A percentile compares a stretch with the other conserved stretches of the same genome.
These are phyloP conservation scores for Anhinga rufa DNA, from an alignment of 2,113 vertebrate genomes.

Conservation along the genomic window DNA sequence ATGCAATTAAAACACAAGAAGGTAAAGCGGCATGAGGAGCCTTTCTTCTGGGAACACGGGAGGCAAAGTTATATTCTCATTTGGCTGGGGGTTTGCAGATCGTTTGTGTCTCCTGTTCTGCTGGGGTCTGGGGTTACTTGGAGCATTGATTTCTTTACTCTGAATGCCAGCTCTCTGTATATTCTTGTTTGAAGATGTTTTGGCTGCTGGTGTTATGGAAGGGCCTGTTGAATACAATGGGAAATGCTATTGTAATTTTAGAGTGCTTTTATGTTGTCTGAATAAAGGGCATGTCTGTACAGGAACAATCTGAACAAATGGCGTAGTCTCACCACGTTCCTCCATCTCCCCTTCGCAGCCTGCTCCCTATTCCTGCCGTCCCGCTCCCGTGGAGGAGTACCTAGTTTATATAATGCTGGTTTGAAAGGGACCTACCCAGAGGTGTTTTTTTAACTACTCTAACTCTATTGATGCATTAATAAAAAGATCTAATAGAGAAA, in stretches of 20 bases:
- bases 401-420: neutral
- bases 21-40: neutral
- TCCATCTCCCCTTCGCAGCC: neutral
- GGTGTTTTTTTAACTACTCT: neutral
- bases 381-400: neutral
- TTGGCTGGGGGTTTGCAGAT: neutral
- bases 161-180: neutral
- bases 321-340: neutral
- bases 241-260: neutral
- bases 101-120: neutral
- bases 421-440: neutral
- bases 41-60: neutral
- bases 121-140: neutral
- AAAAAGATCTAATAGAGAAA: neutral
- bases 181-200: neutral
- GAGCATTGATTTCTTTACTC: neutral
- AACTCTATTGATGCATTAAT: neutral
- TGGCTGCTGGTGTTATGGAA: neutral
- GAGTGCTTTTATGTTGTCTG: neutral
- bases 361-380: neutral
- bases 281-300: neutral
- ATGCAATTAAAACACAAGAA: neutral
- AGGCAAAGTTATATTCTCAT: neutral
- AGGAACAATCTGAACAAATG: neutral
- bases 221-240: neutral